Evolutionary conservation across 37 sponge, comb jelly and placozoan species (phyloP).

Genomic region (Corticium candelabrum): DNA sequence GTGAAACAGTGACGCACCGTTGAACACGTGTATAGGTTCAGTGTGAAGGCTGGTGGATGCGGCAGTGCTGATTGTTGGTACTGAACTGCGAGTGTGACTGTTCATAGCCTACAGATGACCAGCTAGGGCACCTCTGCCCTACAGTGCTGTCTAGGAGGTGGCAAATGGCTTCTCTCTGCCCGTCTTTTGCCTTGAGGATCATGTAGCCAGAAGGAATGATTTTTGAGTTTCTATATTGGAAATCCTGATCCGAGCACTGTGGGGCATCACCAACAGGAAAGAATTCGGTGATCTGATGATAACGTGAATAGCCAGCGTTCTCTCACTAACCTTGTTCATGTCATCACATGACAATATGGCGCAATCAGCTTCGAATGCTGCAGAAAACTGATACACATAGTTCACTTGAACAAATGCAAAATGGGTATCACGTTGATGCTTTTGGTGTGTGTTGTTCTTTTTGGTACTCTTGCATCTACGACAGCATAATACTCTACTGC

Average conservation of each 20-base stretch:
- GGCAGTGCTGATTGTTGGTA: no score
- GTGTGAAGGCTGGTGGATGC: no score
- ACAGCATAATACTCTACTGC: no score
- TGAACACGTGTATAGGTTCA: neutral
- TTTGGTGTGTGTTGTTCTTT: slow-evolving; percentile 1
- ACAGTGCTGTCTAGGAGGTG: no score
- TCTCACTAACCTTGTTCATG: slow-evolving; percentile 21
- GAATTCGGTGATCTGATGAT: slow-evolving; percentile 15
- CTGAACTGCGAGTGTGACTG: no score
- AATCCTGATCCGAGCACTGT: slow-evolving; percentile 22
- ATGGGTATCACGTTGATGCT: neutral
- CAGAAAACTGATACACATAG: slow-evolving; percentile 12
- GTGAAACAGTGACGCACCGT: neutral
- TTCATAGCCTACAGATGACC: no score
- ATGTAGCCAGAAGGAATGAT: slow-evolving; percentile 29
- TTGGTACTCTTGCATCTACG: slow-evolving; percentile 10
- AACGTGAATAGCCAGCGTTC: slow-evolving; percentile 21
- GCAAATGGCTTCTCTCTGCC: no score
- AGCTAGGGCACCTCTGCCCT: no score
- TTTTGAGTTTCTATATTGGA: slow-evolving; percentile 8
- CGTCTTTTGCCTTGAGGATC: no score
- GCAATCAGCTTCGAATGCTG: slow-evolving; percentile 6
- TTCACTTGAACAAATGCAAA: slow-evolving; percentile 10
- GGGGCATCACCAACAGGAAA: slow-evolving; percentile 18
- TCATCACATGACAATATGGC: slow-evolving; percentile 19